phyloP scores from a whole-genome alignment of 2,888 invertebrate species.

The Antheraea yamamai region DNA sequence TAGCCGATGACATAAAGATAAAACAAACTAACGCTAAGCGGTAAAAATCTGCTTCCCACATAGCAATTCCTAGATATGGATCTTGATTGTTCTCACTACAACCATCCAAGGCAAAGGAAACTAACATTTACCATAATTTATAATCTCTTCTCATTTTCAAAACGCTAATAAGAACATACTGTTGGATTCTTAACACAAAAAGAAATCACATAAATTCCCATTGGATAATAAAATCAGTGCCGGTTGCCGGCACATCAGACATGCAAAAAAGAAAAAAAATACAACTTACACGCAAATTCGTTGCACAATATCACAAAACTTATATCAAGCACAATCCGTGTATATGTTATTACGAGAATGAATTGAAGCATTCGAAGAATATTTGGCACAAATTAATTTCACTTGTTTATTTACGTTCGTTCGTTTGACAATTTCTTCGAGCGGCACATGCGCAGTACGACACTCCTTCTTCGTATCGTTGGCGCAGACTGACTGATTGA shows the following conservation, averaged over 20 bases:
- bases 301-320: conserved; percentile 57
- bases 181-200: conserved; percentile 11
- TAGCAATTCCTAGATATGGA: conserved; percentile 9
- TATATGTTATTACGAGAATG: conserved; percentile 23
- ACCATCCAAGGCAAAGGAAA: not conserved
- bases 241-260: conserved; percentile 53
- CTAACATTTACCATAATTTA: not conserved
- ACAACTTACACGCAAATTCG: conserved; percentile 70
- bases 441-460: conserved; percentile 65
- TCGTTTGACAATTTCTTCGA: conserved; percentile 57
- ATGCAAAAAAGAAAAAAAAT: conserved; percentile 59
- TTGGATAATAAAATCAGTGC: conserved; percentile 62
- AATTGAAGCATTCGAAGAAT: conserved; percentile 23
- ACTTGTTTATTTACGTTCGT: conserved; percentile 75
- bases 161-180: not conserved
- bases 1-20: not conserved
- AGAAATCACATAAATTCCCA: conserved; percentile 36
- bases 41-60: conserved; percentile 15
- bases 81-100: conserved; percentile 11
- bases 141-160: not conserved
- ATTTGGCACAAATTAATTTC: conserved; percentile 51
- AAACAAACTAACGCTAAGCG: not conserved
- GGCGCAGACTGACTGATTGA: conserved; percentile 61
- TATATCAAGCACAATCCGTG: conserved; percentile 30
- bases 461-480: conserved; percentile 48